These are phyloP conservation scores for Reinhardtius hippoglossoides DNA, from an alignment of 2,113 vertebrate genomes.

Conservation along the genomic window DNA sequence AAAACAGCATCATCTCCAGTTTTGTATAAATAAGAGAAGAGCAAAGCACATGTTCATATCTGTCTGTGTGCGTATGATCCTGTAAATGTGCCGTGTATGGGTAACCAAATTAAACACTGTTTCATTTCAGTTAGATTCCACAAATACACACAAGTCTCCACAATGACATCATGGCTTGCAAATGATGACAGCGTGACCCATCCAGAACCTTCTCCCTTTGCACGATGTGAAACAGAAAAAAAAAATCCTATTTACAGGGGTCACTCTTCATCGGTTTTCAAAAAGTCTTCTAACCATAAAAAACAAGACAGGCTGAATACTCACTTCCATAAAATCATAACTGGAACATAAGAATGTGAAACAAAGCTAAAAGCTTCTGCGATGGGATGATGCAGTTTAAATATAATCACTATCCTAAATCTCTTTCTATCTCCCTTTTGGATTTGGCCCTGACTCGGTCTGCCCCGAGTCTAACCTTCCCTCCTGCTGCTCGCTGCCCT, in stretches of 20 bases:
- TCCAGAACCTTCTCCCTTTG: constrained; percentile 21
- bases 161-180: constrained; percentile 24
- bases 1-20: constrained; percentile 21
- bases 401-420: constrained; percentile 10
- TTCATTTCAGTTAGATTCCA: not conserved
- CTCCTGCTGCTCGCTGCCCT: constrained; percentile 35
- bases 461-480: constrained; percentile 32
- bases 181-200: constrained; percentile 4
- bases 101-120: constrained; percentile 19
- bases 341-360: constrained; percentile 14
- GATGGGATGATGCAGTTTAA: constrained; percentile 22
- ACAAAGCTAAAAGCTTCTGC: constrained; percentile 11
- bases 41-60: constrained; percentile 23
- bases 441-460: constrained; percentile 15
- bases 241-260: constrained; percentile 14
- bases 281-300: not conserved
- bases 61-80: constrained; percentile 6
- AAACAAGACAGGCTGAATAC: not conserved
- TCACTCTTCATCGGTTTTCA: constrained; percentile 4
- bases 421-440: not conserved
- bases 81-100: constrained; percentile 40
- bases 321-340: constrained; percentile 2
- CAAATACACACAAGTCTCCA: constrained; percentile 28
- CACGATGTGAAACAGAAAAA: constrained; percentile 14
- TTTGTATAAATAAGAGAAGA: constrained; percentile 35